Percentiles rank a stretch among this genome's conserved stretches.
Conservation (phyloP, 2,113 vertebrate species). For the Glaucidium brasilianum region DNA sequence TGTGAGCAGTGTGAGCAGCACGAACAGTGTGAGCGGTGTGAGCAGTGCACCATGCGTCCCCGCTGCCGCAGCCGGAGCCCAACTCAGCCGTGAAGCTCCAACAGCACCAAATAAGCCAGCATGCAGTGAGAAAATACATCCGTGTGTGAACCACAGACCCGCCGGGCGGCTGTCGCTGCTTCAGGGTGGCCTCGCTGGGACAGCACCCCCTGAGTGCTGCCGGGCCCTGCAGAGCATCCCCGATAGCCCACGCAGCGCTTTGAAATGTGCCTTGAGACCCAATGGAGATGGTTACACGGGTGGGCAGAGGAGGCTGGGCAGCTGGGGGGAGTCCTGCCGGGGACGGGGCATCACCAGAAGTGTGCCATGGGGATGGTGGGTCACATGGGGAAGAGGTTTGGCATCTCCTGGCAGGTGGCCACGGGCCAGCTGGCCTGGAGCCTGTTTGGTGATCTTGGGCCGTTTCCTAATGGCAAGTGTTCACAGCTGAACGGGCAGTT, state of each 20-base stretch:
- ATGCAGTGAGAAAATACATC: background rate
- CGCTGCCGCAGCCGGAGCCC: background rate
- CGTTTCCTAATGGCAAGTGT: background rate
- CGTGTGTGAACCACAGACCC: background rate
- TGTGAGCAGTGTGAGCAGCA: too few species aligned
- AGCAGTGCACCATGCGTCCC: background rate
- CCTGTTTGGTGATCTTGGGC: background rate
- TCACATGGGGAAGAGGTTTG: background rate
- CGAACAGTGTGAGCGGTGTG: too few species aligned
- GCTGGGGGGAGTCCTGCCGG: accelerated
- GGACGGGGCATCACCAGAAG: background rate
- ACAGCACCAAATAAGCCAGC: background rate
- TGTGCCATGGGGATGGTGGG: accelerated
- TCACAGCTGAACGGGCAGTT: background rate
- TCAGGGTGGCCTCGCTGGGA: background rate
- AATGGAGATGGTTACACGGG: background rate
- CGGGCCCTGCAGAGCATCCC: background rate
- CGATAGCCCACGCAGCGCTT: accelerated
- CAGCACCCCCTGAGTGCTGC: background rate
- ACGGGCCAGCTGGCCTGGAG: background rate
- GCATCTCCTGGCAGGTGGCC: background rate
- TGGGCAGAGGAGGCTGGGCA: accelerated
- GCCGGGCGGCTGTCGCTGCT: accelerated
- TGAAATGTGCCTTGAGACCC: background rate
- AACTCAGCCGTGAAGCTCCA: background rate